phyloP scores from a whole-genome alignment of 1,140 invertebrate species.

The Bradysia coprophila region DNA sequence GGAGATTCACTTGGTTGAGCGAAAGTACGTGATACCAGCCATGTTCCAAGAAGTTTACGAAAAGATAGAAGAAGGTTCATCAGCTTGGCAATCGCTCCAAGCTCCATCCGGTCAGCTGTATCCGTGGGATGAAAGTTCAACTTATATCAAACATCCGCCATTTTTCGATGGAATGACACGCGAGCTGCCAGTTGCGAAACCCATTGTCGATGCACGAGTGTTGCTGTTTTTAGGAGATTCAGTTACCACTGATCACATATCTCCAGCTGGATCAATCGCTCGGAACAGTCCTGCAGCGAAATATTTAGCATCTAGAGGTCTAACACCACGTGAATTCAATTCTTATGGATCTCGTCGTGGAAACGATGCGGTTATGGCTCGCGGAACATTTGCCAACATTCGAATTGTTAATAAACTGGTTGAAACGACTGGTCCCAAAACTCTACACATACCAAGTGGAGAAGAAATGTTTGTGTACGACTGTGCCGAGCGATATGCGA shows the following conservation, averaged over 20 bases:
- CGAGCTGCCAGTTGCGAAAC: slow-evolving; percentile 32
- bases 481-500: slow-evolving; percentile 66
- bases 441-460: slow-evolving; percentile 70
- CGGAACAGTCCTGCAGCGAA: slow-evolving; percentile 85
- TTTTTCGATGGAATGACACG: slow-evolving; percentile 80
- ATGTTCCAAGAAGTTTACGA: slow-evolving; percentile 86
- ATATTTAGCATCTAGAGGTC: slow-evolving; percentile 58
- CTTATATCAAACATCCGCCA: slow-evolving; percentile 94
- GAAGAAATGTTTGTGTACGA: slow-evolving; percentile 93
- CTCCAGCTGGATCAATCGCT: slow-evolving; percentile 92
- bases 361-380: slow-evolving; percentile 86
- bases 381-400: slow-evolving; percentile 98
- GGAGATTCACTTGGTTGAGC: slow-evolving; percentile 82
- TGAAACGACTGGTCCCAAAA: slow-evolving; percentile 63
- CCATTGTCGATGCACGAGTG: slow-evolving; percentile 50
- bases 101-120: slow-evolving; percentile 73
- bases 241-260: slow-evolving; percentile 97
- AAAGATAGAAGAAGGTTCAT: slow-evolving; percentile 69
- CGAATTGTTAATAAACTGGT: slow-evolving; percentile 87
- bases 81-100: slow-evolving; percentile 65
- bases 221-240: slow-evolving; percentile 83
- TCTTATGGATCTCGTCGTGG: slow-evolving; percentile 93
- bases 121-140: slow-evolving; percentile 79
- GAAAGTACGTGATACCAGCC: slow-evolving; percentile 80
- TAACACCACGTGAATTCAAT: slow-evolving; percentile 90